Evolutionary conservation across 2,113 vertebrate genomes (phyloP), one percentile per base, ranked within the genome.

Genomic region (Calyptommatus sinebrachiatus): DNA sequence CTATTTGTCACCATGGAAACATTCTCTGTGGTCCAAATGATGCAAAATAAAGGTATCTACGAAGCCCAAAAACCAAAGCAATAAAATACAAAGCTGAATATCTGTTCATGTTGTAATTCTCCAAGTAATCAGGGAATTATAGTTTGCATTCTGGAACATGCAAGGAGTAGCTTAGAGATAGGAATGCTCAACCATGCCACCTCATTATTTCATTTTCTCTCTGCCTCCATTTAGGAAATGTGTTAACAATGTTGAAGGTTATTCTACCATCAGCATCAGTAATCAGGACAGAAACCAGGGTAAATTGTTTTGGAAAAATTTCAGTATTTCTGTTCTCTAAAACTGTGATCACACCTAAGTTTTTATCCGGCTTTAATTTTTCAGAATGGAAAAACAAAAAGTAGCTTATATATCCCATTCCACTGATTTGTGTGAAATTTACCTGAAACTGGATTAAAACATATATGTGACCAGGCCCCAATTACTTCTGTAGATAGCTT

Each of bases 1-100:
- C 91, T 91, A 89, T 91, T 93, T 87, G 89, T 95, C 90, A 88
- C 92, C 90, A 95, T 91, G 93, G 94, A 94, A 95, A 95, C 90
- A 29, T 29, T 82, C 86, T 67, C 60, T 81, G 65, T 81, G 86
- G 81, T 88, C 86, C 88, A 50, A 78, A 94, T 81, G 87, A 90
- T 91, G 84, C 89, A 89, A 87, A 92, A 87, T 82, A 91, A 80
- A 82, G 67, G 83, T 87, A 92, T 91, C 81, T 87, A 89, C 89
- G 84, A 88, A 88, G 84, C 85, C 75, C 86, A 88, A 86, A 92
- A 80, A 83, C 88, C 89, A 82, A 87, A 74, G 48, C 89, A 89
- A 88, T 16, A 24, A 83, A 81, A 87, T 80, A 90, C 88, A 81
- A 66, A 84, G 63, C 76, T 84, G 89, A 84, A 69, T 26, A 84